Percentiles rank a stretch among this genome's conserved stretches.
These are phyloP conservation scores for Diceros bicornis DNA, from an alignment of 2,797 vertebrate species.

Conservation along the genomic window DNA sequence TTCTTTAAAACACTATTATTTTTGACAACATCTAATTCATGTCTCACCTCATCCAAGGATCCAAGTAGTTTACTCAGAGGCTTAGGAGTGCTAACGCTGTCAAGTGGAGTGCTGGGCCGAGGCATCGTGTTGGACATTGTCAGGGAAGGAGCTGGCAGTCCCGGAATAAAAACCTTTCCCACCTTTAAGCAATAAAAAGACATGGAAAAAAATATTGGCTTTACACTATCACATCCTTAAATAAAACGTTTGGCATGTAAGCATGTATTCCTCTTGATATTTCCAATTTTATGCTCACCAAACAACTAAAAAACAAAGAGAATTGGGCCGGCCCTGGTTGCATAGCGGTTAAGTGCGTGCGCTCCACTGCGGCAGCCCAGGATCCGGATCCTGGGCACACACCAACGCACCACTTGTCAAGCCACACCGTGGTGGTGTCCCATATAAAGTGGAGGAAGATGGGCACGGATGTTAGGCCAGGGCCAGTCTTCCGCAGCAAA, in stretches of 20 bases:
- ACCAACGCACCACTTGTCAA: no score
- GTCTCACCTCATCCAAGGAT: slow-evolving; percentile 94
- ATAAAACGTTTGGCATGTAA: not conserved
- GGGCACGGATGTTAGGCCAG: no score
- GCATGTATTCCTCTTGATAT: slow-evolving; percentile 8
- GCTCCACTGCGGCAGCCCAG: no score
- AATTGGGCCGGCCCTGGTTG: not conserved
- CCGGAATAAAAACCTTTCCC: slow-evolving; percentile 97
- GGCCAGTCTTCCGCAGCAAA: no score
- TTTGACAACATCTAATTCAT: not conserved
- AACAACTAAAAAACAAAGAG: slow-evolving; percentile 24
- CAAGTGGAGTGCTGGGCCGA: slow-evolving; percentile 92
- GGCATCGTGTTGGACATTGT: slow-evolving; percentile 92
- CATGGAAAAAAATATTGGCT: not conserved
- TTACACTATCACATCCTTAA: not conserved
- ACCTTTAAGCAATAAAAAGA: slow-evolving; percentile 90
- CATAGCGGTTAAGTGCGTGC: no score
- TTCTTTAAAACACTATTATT: not conserved
- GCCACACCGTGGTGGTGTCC: no score
- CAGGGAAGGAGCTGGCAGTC: slow-evolving; percentile 93
- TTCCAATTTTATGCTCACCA: not conserved
- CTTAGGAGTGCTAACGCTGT: slow-evolving; percentile 94
- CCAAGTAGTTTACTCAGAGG: slow-evolving; percentile 93
- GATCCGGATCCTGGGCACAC: no score
- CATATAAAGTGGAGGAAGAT: no score